Percentiles rank a stretch among this genome's conserved stretches.
Conservation (phyloP, 2,113 vertebrate genomes). For the Odontophorus gujanensis region DNA sequence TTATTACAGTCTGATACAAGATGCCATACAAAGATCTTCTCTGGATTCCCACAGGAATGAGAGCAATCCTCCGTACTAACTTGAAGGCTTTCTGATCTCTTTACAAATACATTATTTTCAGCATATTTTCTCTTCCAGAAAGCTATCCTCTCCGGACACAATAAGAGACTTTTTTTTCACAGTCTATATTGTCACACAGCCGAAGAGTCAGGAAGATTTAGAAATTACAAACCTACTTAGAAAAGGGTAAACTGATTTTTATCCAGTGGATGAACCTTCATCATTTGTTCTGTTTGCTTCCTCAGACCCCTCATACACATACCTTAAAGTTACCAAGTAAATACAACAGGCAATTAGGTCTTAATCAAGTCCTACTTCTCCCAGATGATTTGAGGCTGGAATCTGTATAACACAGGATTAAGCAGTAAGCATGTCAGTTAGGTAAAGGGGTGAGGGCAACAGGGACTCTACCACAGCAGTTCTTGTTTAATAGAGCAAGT, state of each 20-base stretch:
- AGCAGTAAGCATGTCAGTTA: neutral
- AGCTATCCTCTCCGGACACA: neutral
- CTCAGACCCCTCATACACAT: neutral
- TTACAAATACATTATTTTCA: neutral
- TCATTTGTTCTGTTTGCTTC: neutral
- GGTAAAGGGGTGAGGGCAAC: neutral
- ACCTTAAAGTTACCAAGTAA: neutral
- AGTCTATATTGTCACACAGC: neutral
- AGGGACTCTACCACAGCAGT: neutral
- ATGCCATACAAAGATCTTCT: neutral
- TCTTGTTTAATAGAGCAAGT: neutral
- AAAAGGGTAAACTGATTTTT: neutral
- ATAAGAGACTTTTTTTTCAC: neutral
- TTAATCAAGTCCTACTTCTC: neutral
- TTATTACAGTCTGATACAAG: neutral
- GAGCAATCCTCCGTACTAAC: neutral
- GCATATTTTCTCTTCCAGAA: neutral
- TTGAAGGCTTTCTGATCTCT: neutral
- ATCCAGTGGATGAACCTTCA: neutral
- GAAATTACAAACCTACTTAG: neutral
- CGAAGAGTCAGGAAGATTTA: neutral
- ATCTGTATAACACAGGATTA: neutral
- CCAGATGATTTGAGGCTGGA: neutral
- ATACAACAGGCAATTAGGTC: neutral
- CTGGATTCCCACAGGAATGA: neutral